Evolutionary conservation across 2,797 vertebrate genomes (phyloP).

Genomic region (Pseudocheirus occidentalis): DNA sequence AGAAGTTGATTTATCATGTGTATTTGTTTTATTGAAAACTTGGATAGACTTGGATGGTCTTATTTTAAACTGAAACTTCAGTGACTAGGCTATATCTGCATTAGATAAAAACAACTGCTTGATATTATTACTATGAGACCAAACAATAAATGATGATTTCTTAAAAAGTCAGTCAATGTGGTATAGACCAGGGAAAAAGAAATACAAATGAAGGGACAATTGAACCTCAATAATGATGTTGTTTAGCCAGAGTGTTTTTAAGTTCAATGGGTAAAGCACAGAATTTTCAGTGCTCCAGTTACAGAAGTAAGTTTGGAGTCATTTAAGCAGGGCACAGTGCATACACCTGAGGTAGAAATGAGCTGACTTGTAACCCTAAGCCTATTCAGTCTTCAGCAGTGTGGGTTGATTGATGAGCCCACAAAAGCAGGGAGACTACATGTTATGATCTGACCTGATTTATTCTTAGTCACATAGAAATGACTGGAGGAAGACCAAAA

Average conservation of each 20-base stretch:
- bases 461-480: background rate
- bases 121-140: background rate
- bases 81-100: background rate
- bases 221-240: background rate
- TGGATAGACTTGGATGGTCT: background rate
- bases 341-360: background rate
- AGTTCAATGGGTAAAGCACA: background rate
- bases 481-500: too few relatives aligned
- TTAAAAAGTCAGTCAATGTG: background rate
- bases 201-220: background rate
- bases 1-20: background rate
- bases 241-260: background rate
- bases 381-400: background rate
- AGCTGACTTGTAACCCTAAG: background rate
- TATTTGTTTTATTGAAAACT: background rate
- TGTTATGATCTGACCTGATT: background rate
- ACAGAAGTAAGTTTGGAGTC: background rate
- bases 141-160: conserved; percentile 1
- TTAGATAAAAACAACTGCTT: conserved; percentile 21
- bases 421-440: background rate
- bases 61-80: background rate
- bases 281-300: background rate
- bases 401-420: background rate
- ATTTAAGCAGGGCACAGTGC: background rate
- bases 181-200: background rate